These are phyloP conservation scores for Leptonema lineaticorne DNA, from an alignment of 1,140 invertebrate genomes.

Conservation along the genomic window DNA sequence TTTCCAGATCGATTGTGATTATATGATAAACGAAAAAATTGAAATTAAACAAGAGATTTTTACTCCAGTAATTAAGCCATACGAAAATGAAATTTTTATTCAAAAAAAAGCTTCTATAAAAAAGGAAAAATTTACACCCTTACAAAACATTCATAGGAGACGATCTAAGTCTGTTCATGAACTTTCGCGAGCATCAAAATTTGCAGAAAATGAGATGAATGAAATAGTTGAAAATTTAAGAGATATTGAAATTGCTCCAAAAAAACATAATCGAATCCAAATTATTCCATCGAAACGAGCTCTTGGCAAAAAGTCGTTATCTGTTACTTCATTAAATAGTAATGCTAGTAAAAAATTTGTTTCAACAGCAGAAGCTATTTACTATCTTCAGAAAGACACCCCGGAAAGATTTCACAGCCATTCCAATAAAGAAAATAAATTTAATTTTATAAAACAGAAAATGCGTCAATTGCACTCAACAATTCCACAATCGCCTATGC, in stretches of 20 bases:
- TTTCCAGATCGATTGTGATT: not conserved
- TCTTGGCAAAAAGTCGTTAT: conserved; percentile 4
- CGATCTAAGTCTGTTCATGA: conserved; percentile 35
- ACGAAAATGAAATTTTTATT: not conserved
- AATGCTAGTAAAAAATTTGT: conserved; percentile 43
- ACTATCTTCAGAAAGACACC: conserved; percentile 49
- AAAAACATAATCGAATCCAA: not conserved
- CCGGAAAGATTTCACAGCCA: conserved; percentile 49
- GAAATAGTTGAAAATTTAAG: not conserved
- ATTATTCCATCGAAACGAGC: not conserved
- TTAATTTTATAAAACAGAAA: conserved; percentile 39
- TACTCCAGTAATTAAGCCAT: conserved; percentile 11
- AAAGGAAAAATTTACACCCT: not conserved
- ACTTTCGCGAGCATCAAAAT: conserved; percentile 21
- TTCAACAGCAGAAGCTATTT: conserved; percentile 51
- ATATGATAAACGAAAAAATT: not conserved
- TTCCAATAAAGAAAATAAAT: conserved; percentile 40
- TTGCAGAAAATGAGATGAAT: not conserved
- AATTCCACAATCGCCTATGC: conserved; percentile 48
- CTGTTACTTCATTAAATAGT: conserved; percentile 2
- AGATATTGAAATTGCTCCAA: not conserved
- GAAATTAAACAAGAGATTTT: conserved; percentile 29
- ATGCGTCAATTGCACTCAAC: conserved; percentile 44
- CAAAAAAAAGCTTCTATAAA: not conserved
- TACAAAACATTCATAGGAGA: not conserved